These are phyloP conservation scores for Aleiodes sp. DNA, from an alignment of 1,140 invertebrate genomes.

Conservation along the genomic window DNA sequence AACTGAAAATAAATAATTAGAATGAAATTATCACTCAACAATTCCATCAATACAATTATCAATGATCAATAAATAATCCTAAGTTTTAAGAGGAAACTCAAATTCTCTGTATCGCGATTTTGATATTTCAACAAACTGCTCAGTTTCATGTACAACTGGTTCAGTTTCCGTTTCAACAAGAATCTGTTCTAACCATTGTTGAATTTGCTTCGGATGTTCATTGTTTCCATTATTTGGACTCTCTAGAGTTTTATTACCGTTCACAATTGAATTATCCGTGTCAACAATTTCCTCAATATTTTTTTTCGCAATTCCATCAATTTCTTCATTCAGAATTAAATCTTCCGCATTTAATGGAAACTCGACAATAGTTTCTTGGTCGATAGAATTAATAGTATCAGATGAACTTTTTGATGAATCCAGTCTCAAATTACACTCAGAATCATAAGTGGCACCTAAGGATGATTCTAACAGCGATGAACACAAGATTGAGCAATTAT, in stretches of 20 bases:
- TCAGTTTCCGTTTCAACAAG: constrained; percentile 68
- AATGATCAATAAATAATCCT: constrained; percentile 47
- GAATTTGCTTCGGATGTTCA: constrained; percentile 66
- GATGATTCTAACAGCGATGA: background rate
- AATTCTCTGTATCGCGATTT: constrained; percentile 66
- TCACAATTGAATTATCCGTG: background rate
- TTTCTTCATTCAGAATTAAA: background rate
- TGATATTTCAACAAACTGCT: constrained; percentile 65
- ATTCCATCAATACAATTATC: background rate
- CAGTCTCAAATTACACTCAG: background rate
- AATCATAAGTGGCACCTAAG: background rate
- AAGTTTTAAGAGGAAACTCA: constrained; percentile 70
- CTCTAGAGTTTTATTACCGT: too few relatives aligned
- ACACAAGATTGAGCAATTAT: background rate
- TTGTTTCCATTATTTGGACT: constrained; percentile 36
- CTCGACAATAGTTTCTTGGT: too few relatives aligned
- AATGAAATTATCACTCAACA: background rate
- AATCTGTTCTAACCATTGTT: constrained; percentile 69
- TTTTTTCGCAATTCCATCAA: background rate
- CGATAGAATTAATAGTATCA: too few relatives aligned
- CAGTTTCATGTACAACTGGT: constrained; percentile 61
- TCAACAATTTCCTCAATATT: background rate
- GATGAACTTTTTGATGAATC: background rate
- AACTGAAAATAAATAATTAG: constrained; percentile 33
- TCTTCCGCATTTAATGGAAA: too few relatives aligned